Percentiles rank a stretch among this genome's conserved stretches.
Conservation (phyloP, 2,888 invertebrate species). For the Pandemis cinnamomeana region DNA sequence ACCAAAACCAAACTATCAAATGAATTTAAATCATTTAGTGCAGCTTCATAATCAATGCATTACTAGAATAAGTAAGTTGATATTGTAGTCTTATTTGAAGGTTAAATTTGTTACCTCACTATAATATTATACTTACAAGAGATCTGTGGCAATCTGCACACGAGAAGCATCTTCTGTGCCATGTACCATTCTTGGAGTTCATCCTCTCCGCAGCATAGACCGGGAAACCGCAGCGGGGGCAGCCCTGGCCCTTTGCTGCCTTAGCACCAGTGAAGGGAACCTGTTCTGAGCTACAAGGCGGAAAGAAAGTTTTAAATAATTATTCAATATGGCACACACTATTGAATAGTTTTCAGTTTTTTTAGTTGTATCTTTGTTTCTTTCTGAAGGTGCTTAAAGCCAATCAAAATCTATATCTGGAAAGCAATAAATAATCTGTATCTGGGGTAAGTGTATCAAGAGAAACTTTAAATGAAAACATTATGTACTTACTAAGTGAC, state of each 20-base stretch:
- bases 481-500: conserved; percentile 87
- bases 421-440: too few species aligned
- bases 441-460: too few species aligned
- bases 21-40: too few species aligned
- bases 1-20: too few species aligned
- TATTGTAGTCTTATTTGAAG: neutral
- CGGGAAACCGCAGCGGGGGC: conserved; percentile 94
- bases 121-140: conserved; percentile 78
- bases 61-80: too few species aligned
- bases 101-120: neutral
- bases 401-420: too few species aligned
- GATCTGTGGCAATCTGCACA: conserved; percentile 95
- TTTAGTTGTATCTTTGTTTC: too few species aligned
- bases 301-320: neutral
- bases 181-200: conserved; percentile 95
- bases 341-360: too few species aligned
- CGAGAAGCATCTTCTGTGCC: conserved; percentile 97
- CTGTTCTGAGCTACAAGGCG: conserved; percentile 86
- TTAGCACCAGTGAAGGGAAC: conserved; percentile 90
- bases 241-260: conserved; percentile 91
- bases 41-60: too few species aligned
- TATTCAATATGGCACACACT: too few species aligned
- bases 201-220: conserved; percentile 99
- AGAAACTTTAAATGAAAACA: neutral
- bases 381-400: too few species aligned